Percentiles rank a stretch among this genome's conserved stretches.
phyloP scores from a whole-genome alignment of 2,888 invertebrate genomes.

The Brachypalpus laphriformis region DNA sequence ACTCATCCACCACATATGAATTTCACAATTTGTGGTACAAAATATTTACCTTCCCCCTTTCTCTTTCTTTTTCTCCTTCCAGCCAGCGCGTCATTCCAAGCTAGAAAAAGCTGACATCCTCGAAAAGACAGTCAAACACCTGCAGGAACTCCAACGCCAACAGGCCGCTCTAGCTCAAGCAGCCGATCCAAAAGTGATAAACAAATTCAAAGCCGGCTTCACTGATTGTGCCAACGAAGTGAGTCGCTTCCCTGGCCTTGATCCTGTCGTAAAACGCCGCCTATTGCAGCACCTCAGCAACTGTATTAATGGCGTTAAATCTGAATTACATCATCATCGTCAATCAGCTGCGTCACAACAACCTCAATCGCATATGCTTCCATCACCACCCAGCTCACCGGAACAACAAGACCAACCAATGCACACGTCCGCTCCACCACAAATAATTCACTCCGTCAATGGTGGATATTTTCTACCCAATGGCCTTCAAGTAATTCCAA shows the following conservation, averaged over 20 bases:
- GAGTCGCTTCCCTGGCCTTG: constrained; percentile 89
- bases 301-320: constrained; percentile 85
- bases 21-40: too few species aligned
- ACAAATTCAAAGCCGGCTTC: constrained; percentile 93
- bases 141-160: constrained; percentile 94
- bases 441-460: constrained; percentile 82
- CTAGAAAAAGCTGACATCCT: constrained; percentile 98
- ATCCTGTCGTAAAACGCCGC: constrained; percentile 88
- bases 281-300: constrained; percentile 90
- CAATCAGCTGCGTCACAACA: constrained; percentile 74
- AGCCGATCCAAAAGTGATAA: constrained; percentile 92
- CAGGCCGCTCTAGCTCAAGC: constrained; percentile 92
- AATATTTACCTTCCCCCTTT: constrained; percentile 8
- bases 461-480: constrained; percentile 87
- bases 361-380: constrained; percentile 85
- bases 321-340: constrained; percentile 80
- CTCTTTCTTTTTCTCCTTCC: constrained; percentile 76
- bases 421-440: constrained; percentile 77
- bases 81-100: constrained; percentile 96
- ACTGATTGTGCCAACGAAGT: constrained; percentile 95
- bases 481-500: constrained; percentile 91
- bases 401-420: constrained; percentile 78
- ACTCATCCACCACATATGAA: too few species aligned
- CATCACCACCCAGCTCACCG: constrained; percentile 82
- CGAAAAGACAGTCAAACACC: constrained; percentile 96